Evolutionary conservation across 2,888 invertebrate genomes (phyloP).

Genomic region (Parnassius apollo): DNA sequence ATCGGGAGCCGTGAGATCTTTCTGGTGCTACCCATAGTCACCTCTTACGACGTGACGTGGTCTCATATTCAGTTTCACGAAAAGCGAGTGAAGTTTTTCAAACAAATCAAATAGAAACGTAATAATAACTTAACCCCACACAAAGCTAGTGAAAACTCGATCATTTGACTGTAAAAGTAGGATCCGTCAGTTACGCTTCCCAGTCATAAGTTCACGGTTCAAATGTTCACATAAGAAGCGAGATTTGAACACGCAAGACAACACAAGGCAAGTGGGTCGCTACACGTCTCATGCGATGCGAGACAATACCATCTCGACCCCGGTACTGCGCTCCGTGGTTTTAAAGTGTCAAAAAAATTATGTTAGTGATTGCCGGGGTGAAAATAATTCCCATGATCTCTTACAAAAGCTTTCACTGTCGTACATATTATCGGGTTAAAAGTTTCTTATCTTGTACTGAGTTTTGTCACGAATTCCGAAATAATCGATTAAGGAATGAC

Average conservation of each 20-base stretch:
- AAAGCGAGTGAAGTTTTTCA: no score
- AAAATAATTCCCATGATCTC: neutral
- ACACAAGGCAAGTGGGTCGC: neutral
- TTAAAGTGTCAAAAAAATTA: slow-evolving; percentile 8
- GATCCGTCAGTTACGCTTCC: neutral
- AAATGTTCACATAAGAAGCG: slow-evolving; percentile 13
- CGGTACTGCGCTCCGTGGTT: neutral
- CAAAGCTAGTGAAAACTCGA: slow-evolving; percentile 6
- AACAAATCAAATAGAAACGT: no score
- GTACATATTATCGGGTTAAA: neutral
- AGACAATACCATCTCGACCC: slow-evolving; percentile 12
- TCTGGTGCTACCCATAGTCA: no score
- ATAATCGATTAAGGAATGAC: no score
- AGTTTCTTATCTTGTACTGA: neutral
- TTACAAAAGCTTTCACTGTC: no score
- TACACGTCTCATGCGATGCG: slow-evolving; percentile 1
- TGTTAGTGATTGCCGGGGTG: neutral
- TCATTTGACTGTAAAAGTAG: slow-evolving; percentile 5
- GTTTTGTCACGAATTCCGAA: no score
- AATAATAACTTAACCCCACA: no score
- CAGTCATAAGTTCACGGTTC: slow-evolving; percentile 20
- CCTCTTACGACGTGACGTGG: no score
- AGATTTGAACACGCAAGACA: slow-evolving; percentile 8
- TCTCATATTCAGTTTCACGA: no score
- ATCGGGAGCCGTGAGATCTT: no score